phyloP scores from a whole-genome alignment of 2,888 invertebrate genomes.

The Julus scanicus region DNA sequence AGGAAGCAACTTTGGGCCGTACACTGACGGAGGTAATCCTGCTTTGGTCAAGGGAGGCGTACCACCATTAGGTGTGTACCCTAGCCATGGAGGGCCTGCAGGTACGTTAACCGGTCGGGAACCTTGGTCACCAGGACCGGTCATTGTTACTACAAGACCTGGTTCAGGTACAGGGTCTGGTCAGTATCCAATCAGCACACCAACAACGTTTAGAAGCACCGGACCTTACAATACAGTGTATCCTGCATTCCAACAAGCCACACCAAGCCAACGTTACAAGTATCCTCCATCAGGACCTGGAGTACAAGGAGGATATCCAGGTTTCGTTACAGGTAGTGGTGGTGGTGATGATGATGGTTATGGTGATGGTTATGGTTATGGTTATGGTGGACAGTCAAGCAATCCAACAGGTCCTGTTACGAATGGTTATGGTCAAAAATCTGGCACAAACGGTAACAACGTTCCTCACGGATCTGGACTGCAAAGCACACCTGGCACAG shows the following conservation, averaged over 20 bases:
- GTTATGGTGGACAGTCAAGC: neutral
- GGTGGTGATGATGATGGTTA: too few relatives aligned
- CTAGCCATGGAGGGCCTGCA: neutral
- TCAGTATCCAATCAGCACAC: neutral
- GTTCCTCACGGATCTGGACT: constrained; percentile 18
- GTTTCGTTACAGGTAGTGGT: too few relatives aligned
- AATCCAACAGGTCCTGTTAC: neutral
- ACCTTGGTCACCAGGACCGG: neutral
- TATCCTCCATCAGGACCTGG: neutral
- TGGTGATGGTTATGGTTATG: too few relatives aligned
- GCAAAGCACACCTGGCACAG: neutral
- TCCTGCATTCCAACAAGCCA: neutral
- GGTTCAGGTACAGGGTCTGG: neutral
- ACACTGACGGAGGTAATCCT: neutral
- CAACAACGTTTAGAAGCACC: neutral
- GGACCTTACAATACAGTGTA: neutral
- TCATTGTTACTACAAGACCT: neutral
- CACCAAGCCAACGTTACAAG: neutral
- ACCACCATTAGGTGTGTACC: constrained; percentile 3
- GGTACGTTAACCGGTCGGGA: neutral
- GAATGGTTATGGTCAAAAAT: neutral
- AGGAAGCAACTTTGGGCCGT: neutral
- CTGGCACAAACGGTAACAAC: neutral
- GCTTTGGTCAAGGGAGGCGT: neutral
- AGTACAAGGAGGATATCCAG: neutral